A percentile compares a stretch with the other conserved stretches of the same genome.
Evolutionary conservation across 2,797 vertebrate genomes (phyloP).

Genomic region (Aphelocoma californica): DNA sequence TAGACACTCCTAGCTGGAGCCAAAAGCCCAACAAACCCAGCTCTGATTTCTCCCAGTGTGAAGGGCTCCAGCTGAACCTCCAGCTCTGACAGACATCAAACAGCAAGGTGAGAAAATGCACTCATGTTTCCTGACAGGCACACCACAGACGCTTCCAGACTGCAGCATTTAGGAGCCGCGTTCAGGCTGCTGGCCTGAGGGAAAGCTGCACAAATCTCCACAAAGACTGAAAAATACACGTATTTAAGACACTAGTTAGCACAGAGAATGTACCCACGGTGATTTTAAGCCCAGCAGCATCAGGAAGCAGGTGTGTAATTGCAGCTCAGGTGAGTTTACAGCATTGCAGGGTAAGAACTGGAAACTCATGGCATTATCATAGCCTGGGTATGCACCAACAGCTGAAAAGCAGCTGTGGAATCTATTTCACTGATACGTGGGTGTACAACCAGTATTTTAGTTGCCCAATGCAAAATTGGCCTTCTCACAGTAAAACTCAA

Average conservation of each 20-base stretch:
- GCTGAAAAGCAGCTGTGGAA: neutral
- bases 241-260: neutral
- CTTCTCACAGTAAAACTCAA: neutral
- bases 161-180: neutral
- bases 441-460: neutral
- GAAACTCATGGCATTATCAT: neutral
- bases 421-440: neutral
- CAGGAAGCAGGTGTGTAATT: neutral
- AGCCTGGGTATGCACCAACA: neutral
- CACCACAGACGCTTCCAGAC: neutral
- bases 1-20: neutral
- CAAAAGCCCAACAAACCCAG: neutral
- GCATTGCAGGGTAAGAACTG: neutral
- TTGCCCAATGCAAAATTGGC: neutral
- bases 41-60: neutral
- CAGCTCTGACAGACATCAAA: neutral
- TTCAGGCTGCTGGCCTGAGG: neutral
- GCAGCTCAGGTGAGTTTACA: neutral
- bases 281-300: neutral
- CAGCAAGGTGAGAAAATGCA: neutral
- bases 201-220: neutral
- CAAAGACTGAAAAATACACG: neutral
- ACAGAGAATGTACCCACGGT: neutral
- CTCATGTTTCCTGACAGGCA: neutral
- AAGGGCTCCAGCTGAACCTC: neutral